Evolutionary conservation across 2,113 vertebrate species (phyloP), one percentile per base, ranked within the genome.

Genomic region (Pterocles gutturalis): DNA sequence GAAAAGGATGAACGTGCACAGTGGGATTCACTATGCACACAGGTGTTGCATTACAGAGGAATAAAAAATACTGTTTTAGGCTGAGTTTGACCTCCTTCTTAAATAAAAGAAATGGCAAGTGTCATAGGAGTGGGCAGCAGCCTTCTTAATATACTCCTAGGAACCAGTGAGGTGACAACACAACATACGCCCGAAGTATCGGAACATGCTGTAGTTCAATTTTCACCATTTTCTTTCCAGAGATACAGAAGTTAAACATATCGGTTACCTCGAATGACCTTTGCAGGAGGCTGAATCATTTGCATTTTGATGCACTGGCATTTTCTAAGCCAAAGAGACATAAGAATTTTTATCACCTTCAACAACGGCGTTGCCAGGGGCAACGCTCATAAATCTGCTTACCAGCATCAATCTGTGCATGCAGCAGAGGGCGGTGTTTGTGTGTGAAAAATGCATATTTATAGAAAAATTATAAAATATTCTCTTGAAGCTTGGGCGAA

Each of bases 221-320:
- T 83, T 58, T 55, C 88, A 11, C 7, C 71, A 0, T 2, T 6
- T 83, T 15, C 82, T 69, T 80, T 36, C 54, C 86, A 15, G 81
- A 66, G 43, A 55, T 24, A 10, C 19, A 36, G n/a, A 11, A 89
- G 65, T 33, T 21, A 34, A 91, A 48, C 89, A 22, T 0, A 57
- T 76, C 77, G 73, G 65, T 96, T 87, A 97, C 97, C 96, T 97
- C 93, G 11, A 57, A 89, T 21, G 94, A 94, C 95, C 97, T 93
- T 89, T 85, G 85, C 92, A 54, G 80, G 65, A 89, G 89, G 83
- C 70, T 10, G 88, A 19, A 54, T 54, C 89, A 93, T 97, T 97
- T 96, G 92, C 95, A 97, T 97, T 97, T 97, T 93, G 97, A 96
- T 95, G 94, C 72, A 79, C 77, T 97, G 90, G 96, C 96, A 19